These are phyloP conservation scores for Sigmodon hispidus DNA, from an alignment of 2,113 vertebrate species.

Conservation along the genomic window DNA sequence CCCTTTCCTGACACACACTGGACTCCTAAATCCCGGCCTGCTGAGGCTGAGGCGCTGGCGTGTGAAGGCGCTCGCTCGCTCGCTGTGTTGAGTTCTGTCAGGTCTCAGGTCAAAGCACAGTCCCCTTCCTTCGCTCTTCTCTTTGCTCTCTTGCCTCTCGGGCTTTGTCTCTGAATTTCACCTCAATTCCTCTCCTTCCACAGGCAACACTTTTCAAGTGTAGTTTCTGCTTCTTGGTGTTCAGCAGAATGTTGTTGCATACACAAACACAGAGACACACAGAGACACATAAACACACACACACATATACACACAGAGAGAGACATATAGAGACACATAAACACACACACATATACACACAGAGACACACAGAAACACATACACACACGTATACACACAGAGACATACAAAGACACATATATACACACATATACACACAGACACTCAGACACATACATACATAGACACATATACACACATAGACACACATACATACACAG, in stretches of 20 bases:
- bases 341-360: not conserved
- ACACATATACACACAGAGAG: too few species aligned
- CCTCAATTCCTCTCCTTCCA: not conserved
- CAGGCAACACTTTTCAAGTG: not conserved
- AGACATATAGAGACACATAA: too few species aligned
- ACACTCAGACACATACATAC: too few species aligned
- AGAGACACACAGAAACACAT: too few species aligned
- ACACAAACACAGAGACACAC: too few species aligned
- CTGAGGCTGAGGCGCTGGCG: too few species aligned
- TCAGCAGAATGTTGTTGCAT: not conserved
- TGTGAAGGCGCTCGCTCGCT: too few species aligned
- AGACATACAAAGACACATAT: too few species aligned
- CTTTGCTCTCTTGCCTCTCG: not conserved
- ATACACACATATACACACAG: not conserved
- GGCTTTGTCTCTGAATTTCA: not conserved
- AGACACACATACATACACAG: too few species aligned
- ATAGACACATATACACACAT: too few species aligned
- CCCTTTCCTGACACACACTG: not conserved
- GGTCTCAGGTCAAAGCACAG: not conserved
- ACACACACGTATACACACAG: too few species aligned
- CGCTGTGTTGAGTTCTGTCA: not conserved
- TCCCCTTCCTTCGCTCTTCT: not conserved
- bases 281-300: not conserved
- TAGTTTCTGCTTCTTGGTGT: not conserved
- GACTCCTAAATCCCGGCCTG: not conserved